Conservation (phyloP, 2,113 vertebrate genomes). For the Vidua macroura region DNA sequence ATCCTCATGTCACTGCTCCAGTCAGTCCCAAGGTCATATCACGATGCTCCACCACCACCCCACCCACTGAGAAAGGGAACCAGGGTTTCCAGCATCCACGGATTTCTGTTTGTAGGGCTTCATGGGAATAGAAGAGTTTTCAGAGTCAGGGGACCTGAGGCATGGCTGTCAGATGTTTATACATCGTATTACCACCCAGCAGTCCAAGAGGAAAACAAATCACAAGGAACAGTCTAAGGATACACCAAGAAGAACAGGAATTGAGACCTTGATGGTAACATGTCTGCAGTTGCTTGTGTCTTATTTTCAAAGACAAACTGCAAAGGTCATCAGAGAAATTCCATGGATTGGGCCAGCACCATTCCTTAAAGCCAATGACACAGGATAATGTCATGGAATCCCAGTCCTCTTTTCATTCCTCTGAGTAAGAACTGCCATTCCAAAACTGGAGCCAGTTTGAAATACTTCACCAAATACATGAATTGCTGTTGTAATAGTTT, state of each 20-base stretch:
- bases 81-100: rapidly evolving
- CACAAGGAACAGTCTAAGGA: neutral
- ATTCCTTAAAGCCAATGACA: neutral
- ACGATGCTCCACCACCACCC: rapidly evolving
- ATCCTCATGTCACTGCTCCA: neutral
- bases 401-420: neutral
- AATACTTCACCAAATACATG: neutral
- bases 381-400: neutral
- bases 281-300: neutral
- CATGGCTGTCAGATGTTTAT: neutral
- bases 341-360: neutral
- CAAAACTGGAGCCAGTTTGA: neutral
- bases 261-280: neutral
- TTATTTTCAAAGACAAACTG: neutral
- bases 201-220: neutral
- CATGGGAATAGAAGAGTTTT: neutral
- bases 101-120: neutral
- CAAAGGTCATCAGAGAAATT: neutral
- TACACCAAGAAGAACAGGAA: neutral
- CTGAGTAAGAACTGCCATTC: neutral
- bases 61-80: neutral
- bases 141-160: rapidly evolving
- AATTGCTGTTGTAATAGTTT: conserved; percentile 22
- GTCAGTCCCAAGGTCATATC: neutral
- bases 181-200: neutral